Base-by-base conservation (phyloP, 2,888 invertebrate species). In the Eristalis pertinax region DNA sequence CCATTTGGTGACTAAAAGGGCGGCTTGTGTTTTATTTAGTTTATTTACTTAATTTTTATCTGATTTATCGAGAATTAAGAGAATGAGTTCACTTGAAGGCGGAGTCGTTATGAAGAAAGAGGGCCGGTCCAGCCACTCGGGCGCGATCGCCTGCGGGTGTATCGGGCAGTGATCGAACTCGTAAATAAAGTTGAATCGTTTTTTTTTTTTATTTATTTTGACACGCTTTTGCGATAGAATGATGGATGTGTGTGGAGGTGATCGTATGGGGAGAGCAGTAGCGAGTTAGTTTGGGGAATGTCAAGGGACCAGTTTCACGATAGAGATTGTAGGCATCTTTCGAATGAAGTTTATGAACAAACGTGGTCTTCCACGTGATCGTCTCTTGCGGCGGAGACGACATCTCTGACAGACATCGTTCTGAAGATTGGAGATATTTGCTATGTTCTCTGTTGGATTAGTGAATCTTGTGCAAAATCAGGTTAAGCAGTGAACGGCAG, bases 1-100 rank as follows among this genome's bases (percentile, higher is more conserved):
- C 50, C 50, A 50, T 50, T 50, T 50, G 50, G 50, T 50, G 50
- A 50, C 50, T 50, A 50, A 50, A 50, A 50, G 50, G 50, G 50
- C 50, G 50, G 50, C 50, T 19, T 50, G 50, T 50, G n/a, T 50
- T 19, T n/a, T 50, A n/a, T 50, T 50, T 50, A 50, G 50, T 50
- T 50, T 19, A 50, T 50, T 50, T 50, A 50, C 50, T 50, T 50
- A 50, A 50, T 50, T 50, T 32, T 50, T 50, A 50, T 50, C 50
- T 50, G 50, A 50, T 50, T 50, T 50, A 50, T 50, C 50, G 50
- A 50, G 50, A 50, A 50, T 50, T 50, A 50, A 7, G 50, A 50
- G 50, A 50, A 50, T 50, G 50, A 50, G 50, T 50, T 50, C 50
- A 50, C 50, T 50, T 50, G 50, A 50, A 50, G 50, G 50, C 50